These are phyloP conservation scores for Acanthurus tractus DNA, from an alignment of 2,797 vertebrate species.

Conservation along the genomic window DNA sequence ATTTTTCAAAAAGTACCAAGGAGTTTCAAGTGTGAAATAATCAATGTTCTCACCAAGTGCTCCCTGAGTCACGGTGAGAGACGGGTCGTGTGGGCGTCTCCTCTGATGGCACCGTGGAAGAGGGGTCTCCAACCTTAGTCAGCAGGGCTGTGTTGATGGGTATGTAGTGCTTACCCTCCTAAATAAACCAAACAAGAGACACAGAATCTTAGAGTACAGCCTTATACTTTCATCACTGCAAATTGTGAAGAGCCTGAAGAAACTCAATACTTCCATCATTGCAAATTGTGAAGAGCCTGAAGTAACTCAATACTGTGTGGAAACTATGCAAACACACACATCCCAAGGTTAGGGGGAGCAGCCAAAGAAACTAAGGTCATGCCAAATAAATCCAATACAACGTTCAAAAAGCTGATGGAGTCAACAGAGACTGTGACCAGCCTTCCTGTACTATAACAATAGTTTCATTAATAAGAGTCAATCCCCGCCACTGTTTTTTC, in stretches of 20 bases:
- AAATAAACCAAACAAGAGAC: slow-evolving; percentile 50
- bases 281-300: slow-evolving; percentile 12
- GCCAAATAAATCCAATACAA: slow-evolving; percentile 56
- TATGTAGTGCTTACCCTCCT: slow-evolving; percentile 97
- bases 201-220: slow-evolving; percentile 17
- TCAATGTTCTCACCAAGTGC: slow-evolving; percentile 85
- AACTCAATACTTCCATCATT: slow-evolving; percentile 24
- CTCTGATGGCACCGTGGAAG: slow-evolving; percentile 77
- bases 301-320: slow-evolving; percentile 13
- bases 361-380: slow-evolving; percentile 66
- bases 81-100: slow-evolving; percentile 79
- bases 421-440: slow-evolving; percentile 38
- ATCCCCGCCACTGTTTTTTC: slow-evolving; percentile 4
- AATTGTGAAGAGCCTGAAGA: slow-evolving; percentile 7
- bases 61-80: slow-evolving; percentile 86
- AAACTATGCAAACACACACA: slow-evolving; percentile 36
- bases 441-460: slow-evolving; percentile 51
- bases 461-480: slow-evolving; percentile 55
- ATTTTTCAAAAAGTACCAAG: no score
- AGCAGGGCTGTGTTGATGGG: slow-evolving; percentile 92
- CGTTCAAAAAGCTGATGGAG: slow-evolving; percentile 42
- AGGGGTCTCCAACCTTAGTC: slow-evolving; percentile 81
- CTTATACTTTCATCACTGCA: slow-evolving; percentile 14
- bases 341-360: slow-evolving; percentile 42
- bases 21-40: neutral